Evolutionary conservation across 2,113 vertebrate genomes (phyloP).

Genomic region (Numida meleagris): DNA sequence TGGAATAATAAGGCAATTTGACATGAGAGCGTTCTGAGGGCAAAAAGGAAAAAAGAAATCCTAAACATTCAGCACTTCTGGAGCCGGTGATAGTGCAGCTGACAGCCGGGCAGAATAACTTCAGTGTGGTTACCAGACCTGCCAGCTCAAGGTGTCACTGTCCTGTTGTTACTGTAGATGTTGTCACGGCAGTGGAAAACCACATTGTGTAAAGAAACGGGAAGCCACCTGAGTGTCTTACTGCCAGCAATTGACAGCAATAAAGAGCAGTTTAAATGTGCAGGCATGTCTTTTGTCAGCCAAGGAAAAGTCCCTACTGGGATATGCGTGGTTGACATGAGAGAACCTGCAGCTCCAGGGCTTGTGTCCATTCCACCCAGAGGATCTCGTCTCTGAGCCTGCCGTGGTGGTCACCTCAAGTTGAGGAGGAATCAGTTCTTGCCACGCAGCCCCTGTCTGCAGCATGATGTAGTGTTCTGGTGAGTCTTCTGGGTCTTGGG

Average conservation of each 20-base stretch:
- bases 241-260: too few relatives aligned
- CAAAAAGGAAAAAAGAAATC: neutral
- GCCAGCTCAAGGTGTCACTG: neutral
- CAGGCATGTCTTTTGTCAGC: neutral
- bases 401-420: neutral
- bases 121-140: neutral
- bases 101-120: neutral
- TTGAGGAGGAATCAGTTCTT: neutral
- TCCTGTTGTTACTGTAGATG: neutral
- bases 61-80: accelerated
- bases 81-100: neutral
- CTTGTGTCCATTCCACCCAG: neutral
- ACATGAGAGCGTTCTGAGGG: neutral
- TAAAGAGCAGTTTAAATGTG: neutral
- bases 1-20: neutral
- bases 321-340: neutral
- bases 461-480: neutral
- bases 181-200: neutral
- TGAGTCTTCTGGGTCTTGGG: neutral
- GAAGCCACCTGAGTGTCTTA: neutral
- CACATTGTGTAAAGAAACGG: neutral
- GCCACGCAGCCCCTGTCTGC: neutral
- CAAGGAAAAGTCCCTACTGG: neutral
- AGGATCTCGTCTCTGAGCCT: neutral
- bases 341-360: neutral